Conservation (phyloP, 2,888 invertebrate genomes). For the Scaptomyza parva region DNA sequence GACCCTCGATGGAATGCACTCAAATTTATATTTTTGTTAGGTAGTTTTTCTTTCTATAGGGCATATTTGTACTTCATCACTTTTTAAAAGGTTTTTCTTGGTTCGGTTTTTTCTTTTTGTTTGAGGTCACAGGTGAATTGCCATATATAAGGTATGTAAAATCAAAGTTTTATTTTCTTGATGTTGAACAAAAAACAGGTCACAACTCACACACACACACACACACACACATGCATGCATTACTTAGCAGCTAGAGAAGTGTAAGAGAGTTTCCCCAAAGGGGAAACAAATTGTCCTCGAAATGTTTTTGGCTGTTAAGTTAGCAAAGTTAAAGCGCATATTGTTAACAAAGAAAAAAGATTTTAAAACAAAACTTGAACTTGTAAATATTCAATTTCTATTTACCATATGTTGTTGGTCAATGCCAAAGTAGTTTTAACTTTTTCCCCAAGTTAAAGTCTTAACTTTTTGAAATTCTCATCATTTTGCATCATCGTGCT, state of each 20-base stretch:
- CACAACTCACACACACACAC: background rate
- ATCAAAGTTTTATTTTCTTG: constrained; percentile 46
- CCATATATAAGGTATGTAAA: constrained; percentile 39
- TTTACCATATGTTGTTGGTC: background rate
- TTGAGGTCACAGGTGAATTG: constrained; percentile 25
- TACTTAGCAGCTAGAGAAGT: constrained; percentile 6
- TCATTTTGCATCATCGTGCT: background rate
- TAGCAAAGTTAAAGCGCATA: constrained; percentile 15
- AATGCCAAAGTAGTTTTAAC: background rate
- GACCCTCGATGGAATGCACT: too few species aligned
- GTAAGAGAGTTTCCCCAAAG: constrained; percentile 12
- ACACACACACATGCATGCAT: background rate
- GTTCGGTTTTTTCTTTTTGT: background rate
- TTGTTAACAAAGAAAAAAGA: constrained; percentile 1
- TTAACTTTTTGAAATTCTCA: background rate
- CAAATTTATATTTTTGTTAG: too few species aligned
- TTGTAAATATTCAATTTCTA: background rate
- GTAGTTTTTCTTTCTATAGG: background rate
- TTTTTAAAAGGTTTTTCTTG: background rate
- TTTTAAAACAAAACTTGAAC: background rate
- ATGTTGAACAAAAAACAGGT: too few species aligned
- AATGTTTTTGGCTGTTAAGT: constrained; percentile 18
- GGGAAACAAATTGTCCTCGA: constrained; percentile 13
- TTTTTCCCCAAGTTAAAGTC: background rate
- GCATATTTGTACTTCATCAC: constrained; percentile 1